Evolutionary conservation across 1,140 invertebrate species (phyloP), one percentile per base, ranked within the genome.

Genomic region (Lepidotrigona ventralis): DNA sequence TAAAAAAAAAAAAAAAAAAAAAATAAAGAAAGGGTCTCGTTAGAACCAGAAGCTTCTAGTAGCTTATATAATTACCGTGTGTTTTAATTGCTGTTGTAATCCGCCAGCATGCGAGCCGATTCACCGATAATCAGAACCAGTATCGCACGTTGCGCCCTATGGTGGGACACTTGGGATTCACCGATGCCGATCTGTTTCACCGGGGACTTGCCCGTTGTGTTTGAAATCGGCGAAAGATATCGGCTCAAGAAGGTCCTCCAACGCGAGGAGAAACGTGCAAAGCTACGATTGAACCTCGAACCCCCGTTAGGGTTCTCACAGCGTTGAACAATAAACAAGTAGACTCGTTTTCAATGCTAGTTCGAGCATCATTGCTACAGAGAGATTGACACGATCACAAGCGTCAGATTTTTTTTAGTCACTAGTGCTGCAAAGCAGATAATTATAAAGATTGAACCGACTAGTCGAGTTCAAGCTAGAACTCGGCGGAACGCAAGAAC

Each of bases 1-100:
- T 71, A 3, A 39, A 39, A 39, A 39, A 39, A 39, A 39, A 46
- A 46, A 46, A 72, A 60, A 39, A 66, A 17, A 70, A 4, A 33
- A 53, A 26, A 63, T n/a, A 29, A 26, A 63, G 46, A n/a, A 26
- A 19, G 73, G 51, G 53, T 81, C 63, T 77, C 71, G 53, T 66
- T 63, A 23, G 39, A 81, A 73, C 6, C 68, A 26, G 56, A 72
- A 83, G 75, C 81, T 79, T 83, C 46, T 56, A 60, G 80, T 29
- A 33, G 46, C 60, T 68, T 68, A 64, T 63, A 66, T 33, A 21
- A 70, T 73, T 51, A 54, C 21, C 2, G 29, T 39, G 19, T 56
- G 33, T 70, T 60, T n/a, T 60, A 71, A 71, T 33, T 33, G 79
- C 71, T 64, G 14, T 70, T 54, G 23, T 46, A 75, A 53, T 66